Evolutionary conservation across 2,113 vertebrate genomes (phyloP).

Genomic region (Morone chrysops): DNA sequence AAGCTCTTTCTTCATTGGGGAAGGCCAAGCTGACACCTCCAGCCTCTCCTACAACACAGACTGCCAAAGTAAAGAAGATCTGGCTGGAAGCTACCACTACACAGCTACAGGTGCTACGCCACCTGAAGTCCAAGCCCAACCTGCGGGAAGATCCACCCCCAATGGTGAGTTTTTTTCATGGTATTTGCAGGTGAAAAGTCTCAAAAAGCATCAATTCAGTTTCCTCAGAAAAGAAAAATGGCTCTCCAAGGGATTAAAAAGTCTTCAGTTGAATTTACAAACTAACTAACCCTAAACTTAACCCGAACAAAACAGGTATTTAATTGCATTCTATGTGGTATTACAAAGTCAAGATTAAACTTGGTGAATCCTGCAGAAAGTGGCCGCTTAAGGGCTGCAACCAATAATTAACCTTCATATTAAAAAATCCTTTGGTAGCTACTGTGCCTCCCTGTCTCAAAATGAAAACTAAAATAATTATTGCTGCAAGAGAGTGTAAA

Average conservation of each 20-base stretch:
- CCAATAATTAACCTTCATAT: no score
- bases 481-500: not conserved
- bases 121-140: constrained; percentile 10
- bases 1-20: constrained; percentile 76
- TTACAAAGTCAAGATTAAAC: not conserved
- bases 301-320: not conserved
- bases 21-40: constrained; percentile 64
- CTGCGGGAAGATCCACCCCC: constrained; percentile 28
- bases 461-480: not conserved
- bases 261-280: not conserved
- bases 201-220: not conserved
- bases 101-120: not conserved
- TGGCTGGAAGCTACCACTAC: constrained; percentile 79
- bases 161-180: constrained; percentile 65
- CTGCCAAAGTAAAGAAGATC: constrained; percentile 61
- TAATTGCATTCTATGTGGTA: not conserved
- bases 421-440: not conserved
- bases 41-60: constrained; percentile 62
- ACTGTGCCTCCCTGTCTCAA: not conserved
- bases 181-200: not conserved
- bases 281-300: no score
- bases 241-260: not conserved
- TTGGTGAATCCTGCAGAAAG: not conserved
- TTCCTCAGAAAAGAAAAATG: not conserved
- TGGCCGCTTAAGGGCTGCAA: no score